These are phyloP conservation scores for Talpa occidentalis DNA, from an alignment of 2,113 vertebrate species.

Conservation along the genomic window DNA sequence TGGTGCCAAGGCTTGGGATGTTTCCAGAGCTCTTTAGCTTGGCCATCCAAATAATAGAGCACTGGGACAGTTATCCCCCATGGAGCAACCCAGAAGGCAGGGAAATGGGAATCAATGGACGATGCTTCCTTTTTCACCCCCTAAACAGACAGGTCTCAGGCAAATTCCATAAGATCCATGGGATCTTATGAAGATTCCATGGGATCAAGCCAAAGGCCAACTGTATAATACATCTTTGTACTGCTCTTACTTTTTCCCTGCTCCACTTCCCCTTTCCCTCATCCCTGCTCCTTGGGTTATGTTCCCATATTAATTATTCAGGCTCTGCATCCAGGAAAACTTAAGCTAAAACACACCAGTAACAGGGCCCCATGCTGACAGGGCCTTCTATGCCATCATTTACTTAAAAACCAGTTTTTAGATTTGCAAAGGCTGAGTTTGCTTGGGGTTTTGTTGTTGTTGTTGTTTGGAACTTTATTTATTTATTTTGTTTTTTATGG, in stretches of 20 bases:
- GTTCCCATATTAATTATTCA: slow-evolving; percentile 3
- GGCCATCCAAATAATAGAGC: neutral
- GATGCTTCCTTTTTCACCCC: neutral
- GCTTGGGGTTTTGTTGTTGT: no score
- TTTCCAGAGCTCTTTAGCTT: neutral
- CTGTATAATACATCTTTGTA: neutral
- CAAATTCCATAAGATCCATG: neutral
- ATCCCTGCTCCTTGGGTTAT: neutral
- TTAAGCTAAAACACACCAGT: neutral
- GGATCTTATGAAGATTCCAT: neutral
- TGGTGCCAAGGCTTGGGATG: neutral
- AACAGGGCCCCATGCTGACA: neutral
- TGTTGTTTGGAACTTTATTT: no score
- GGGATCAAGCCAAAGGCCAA: neutral
- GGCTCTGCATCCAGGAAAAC: slow-evolving; percentile 17
- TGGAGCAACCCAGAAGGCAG: neutral
- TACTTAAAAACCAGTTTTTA: neutral
- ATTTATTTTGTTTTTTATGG: no score
- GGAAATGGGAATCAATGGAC: neutral
- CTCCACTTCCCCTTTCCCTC: neutral
- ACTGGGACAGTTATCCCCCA: no score
- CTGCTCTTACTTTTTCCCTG: neutral
- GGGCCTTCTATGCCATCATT: neutral
- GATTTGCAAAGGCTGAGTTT: neutral
- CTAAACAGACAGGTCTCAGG: neutral